Base-by-base conservation (phyloP, 2,113 vertebrate genomes). In the Brachionichthys hirsutus region DNA sequence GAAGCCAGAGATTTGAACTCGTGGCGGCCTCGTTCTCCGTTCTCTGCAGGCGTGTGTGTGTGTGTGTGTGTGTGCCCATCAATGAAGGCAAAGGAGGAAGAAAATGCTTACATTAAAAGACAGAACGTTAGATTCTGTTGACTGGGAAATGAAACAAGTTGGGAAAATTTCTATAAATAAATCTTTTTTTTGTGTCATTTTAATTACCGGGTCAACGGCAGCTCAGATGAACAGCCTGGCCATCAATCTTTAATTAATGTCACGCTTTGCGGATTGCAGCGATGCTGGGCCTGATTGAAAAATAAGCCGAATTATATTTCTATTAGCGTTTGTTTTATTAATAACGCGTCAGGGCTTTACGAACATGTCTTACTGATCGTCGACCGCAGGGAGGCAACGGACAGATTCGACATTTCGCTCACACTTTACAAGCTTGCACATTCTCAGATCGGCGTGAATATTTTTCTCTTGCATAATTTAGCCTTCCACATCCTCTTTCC, bases 171-270 rank as follows among this genome's bases (percentile, higher is more conserved):
- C 84, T 91, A 86, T 89, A 89, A 90, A 92, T 90, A 91, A 90
- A 88, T 89, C 88, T 87, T 88, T 24, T 49, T 83, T 66, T 90
- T 89, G n/a, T 89, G 89, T 91, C 90, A 89, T 91, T 91, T 92
- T 91, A 91, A 92, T 92, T 90, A 92, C 80, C 73, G 80, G 85
- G 91, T 90, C 89, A 91, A 86, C 85, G 75, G 82, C 77, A 73
- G 85, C 84, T 85, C 80, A 88, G 89, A 91, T 86, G 87, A 90
- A 89, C 72, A 62, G 81, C 78, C 76, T 52, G 71, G 67, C 88
- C 90, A 92, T 91, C 89, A 90, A 91, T 91, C 91, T 92, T 91
- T 92, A 90, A 92, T 92, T 92, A 91, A 92, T 90, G 89, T 91
- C 88, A 90, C 82, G 87, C 86, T 88, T 89, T 88, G 85, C 81